phyloP scores from a whole-genome alignment of 2,888 invertebrate species.

The Stramonita haemastoma region DNA sequence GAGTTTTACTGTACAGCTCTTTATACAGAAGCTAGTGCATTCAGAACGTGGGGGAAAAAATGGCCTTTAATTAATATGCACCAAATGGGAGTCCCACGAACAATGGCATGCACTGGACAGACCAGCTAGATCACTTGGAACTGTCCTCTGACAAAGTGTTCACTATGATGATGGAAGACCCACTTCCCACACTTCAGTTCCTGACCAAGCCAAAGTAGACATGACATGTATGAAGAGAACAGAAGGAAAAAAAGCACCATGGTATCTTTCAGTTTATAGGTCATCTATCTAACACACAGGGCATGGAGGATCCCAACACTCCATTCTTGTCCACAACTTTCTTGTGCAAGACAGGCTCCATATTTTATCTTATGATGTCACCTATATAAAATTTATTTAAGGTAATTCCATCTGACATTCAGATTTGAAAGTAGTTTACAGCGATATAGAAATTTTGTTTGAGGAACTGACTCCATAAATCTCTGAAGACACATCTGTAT shows the following conservation, averaged over 20 bases:
- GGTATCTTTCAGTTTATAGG: conserved; percentile 35
- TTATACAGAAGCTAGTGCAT: conserved; percentile 20
- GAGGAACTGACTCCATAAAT: neutral
- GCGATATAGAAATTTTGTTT: neutral
- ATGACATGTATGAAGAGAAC: neutral
- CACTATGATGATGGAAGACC: conserved; percentile 26
- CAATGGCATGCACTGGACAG: conserved; percentile 1
- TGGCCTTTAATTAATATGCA: neutral
- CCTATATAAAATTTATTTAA: no score
- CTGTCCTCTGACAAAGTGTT: neutral
- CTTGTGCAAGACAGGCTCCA: neutral
- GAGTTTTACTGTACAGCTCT: conserved; percentile 24
- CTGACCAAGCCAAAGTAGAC: conserved; percentile 26
- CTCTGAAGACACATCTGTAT: neutral
- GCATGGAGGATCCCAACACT: conserved; percentile 19
- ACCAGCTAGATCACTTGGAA: neutral
- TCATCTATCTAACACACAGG: conserved; percentile 18
- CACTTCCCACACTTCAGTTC: conserved; percentile 2
- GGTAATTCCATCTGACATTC: no score
- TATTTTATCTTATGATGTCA: no score
- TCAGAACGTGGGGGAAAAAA: neutral
- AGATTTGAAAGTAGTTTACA: no score
- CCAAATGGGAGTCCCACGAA: neutral
- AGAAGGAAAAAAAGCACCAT: conserved; percentile 37
- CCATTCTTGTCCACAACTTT: neutral